Conservation (phyloP, 2,113 vertebrate genomes). For the Microcebus murinus region DNA sequence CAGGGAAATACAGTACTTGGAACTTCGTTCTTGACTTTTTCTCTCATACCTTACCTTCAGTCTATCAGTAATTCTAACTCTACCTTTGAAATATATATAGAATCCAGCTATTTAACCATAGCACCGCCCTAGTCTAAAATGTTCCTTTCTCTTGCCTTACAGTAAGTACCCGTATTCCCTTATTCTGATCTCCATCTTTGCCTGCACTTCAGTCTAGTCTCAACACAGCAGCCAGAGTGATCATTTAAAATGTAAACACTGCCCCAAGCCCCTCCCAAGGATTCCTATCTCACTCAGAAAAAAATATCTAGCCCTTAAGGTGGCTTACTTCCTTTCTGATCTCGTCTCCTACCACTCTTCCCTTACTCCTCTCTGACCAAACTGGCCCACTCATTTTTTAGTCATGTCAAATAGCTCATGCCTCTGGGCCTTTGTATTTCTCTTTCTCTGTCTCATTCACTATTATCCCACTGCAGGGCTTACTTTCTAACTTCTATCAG, state of each 20-base stretch:
- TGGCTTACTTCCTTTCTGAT: conserved; percentile 39
- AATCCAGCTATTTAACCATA: background rate
- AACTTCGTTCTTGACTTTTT: background rate
- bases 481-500: too few relatives aligned
- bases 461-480: background rate
- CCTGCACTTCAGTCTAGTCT: background rate
- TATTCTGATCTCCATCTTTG: background rate
- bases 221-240: background rate
- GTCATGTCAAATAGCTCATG: background rate
- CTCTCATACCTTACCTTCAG: background rate
- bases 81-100: background rate
- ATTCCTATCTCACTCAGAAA: background rate
- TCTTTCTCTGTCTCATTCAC: background rate
- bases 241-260: background rate
- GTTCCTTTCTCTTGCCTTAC: background rate
- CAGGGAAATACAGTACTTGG: background rate
- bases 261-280: background rate
- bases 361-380: background rate
- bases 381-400: background rate
- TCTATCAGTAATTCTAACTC: background rate
- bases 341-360: background rate
- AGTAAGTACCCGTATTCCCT: background rate
- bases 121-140: background rate
- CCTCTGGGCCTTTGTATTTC: background rate
- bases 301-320: background rate